Conservation (phyloP, 1,140 invertebrate species). For the Procambarus virginalis region DNA sequence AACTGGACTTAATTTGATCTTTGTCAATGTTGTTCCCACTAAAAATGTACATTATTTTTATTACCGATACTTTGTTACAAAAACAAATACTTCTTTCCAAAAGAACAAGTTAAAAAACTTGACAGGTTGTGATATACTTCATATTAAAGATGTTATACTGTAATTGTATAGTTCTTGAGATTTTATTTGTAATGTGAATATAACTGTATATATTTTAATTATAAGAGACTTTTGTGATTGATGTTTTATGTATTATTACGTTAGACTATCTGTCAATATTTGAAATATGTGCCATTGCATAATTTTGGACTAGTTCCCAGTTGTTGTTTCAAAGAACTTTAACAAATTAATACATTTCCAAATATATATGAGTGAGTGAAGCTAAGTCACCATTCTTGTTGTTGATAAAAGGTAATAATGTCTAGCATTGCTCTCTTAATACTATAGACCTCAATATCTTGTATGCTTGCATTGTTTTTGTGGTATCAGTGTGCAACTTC, state of each 20-base stretch:
- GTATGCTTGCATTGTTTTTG: too few species aligned
- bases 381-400: too few species aligned
- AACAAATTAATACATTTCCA: background rate
- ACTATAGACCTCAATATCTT: too few species aligned
- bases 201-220: constrained; percentile 1
- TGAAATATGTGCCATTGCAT: background rate
- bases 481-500: too few species aligned
- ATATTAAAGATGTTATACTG: background rate
- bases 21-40: background rate
- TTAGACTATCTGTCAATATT: background rate
- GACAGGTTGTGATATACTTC: background rate
- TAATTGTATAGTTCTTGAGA: background rate
- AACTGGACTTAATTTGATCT: background rate
- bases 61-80: too few species aligned
- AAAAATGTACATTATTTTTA: too few species aligned
- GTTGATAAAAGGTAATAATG: too few species aligned
- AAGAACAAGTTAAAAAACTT: background rate
- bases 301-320: background rate
- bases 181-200: background rate
- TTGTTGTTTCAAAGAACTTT: background rate
- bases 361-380: too few species aligned
- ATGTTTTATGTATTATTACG: background rate
- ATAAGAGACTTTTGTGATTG: background rate
- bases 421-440: too few species aligned
- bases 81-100: background rate